Conservation (phyloP, 2,888 invertebrate species). For the Oligia fasciuncula region DNA sequence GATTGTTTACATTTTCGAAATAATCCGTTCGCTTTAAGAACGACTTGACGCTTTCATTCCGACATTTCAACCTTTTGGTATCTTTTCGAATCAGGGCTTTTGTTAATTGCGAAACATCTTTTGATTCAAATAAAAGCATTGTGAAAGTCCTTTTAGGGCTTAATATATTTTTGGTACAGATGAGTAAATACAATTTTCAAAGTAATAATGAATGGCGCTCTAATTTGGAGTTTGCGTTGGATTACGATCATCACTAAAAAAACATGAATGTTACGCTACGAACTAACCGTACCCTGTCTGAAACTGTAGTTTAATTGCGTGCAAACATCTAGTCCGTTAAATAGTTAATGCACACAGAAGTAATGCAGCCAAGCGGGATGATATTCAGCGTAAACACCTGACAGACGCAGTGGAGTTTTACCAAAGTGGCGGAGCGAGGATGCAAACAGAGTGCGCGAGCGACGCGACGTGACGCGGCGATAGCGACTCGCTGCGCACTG, state of each 20-base stretch:
- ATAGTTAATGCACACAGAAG: conserved; percentile 73
- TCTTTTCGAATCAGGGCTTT: conserved; percentile 54
- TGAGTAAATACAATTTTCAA: conserved; percentile 33
- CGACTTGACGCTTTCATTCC: conserved; percentile 71
- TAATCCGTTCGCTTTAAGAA: conserved; percentile 78
- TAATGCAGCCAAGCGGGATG: conserved; percentile 71
- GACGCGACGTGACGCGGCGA: conserved; percentile 36
- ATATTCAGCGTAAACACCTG: conserved; percentile 84
- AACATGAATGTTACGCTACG: conserved; percentile 14
- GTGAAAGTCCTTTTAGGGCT: conserved; percentile 26
- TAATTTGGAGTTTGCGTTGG: conserved; percentile 5
- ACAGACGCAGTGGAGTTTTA: conserved; percentile 81
- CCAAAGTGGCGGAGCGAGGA: conserved; percentile 76
- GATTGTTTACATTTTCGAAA: conserved; percentile 85
- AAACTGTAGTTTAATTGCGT: conserved; percentile 75
- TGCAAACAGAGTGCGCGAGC: conserved; percentile 72
- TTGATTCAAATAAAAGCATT: conserved; percentile 49
- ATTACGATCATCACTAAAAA: conserved; percentile 16
- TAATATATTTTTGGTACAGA: conserved; percentile 21
- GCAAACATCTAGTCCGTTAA: conserved; percentile 73
- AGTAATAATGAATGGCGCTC: conserved; percentile 21
- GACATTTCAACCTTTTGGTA: conserved; percentile 61
- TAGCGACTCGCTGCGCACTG: conserved; percentile 36
- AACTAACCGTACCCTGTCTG: conserved; percentile 26
- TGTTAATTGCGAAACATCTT: conserved; percentile 57